Conservation (phyloP, 1,140 invertebrate genomes). For the Temnothorax nylanderi region DNA sequence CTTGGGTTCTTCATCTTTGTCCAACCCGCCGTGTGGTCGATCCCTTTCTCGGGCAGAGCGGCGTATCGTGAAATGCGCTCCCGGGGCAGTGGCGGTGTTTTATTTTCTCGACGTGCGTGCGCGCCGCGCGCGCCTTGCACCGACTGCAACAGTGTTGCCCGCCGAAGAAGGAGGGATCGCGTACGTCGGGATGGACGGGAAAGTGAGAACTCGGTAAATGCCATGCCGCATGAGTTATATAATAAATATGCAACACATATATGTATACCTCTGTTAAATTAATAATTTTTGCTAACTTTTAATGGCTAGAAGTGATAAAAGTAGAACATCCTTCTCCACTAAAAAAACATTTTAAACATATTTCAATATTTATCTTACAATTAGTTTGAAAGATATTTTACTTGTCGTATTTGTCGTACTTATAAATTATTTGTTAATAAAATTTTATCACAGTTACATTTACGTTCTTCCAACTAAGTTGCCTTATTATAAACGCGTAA, state of each 20-base stretch:
- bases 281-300: neutral
- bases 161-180: constrained; percentile 60
- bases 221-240: constrained; percentile 42
- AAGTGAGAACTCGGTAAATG: constrained; percentile 59
- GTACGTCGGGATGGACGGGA: constrained; percentile 50
- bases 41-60: constrained; percentile 61
- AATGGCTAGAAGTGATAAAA: neutral
- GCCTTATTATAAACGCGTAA: neutral
- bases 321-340: neutral
- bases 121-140: constrained; percentile 69
- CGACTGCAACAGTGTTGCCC: constrained; percentile 74
- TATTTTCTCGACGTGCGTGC: constrained; percentile 70
- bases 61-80: constrained; percentile 72
- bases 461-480: neutral
- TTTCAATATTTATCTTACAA: neutral
- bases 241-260: constrained; percentile 33
- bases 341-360: neutral
- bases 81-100: constrained; percentile 67
- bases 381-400: neutral
- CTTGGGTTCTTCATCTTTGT: constrained; percentile 68
- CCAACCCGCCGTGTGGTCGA: constrained; percentile 53
- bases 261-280: neutral
- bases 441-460: neutral
- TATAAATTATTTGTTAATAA: neutral
- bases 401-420: neutral